A percentile compares a stretch with the other conserved stretches of the same genome.
Evolutionary conservation across 2,797 vertebrate genomes (phyloP).

Genomic region (Myioborus miniatus): DNA sequence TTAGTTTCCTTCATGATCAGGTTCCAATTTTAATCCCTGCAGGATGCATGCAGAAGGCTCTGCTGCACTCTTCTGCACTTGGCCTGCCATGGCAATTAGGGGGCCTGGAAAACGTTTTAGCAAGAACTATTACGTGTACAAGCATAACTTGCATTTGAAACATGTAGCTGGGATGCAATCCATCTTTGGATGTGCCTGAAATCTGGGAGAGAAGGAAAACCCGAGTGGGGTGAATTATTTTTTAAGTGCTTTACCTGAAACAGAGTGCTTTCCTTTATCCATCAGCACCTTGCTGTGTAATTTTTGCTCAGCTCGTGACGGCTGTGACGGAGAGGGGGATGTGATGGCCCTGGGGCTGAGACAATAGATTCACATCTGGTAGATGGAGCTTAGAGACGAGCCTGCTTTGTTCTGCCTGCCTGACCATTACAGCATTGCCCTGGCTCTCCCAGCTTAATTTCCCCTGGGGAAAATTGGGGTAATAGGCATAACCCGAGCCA

Average conservation of each 20-base stretch:
- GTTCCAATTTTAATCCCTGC: not conserved
- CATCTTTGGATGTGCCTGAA: not conserved
- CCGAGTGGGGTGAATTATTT: not conserved
- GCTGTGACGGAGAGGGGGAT: not conserved
- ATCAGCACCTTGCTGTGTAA: not conserved
- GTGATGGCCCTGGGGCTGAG: not conserved
- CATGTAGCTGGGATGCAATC: not conserved
- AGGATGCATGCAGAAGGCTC: not conserved
- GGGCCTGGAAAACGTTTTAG: not conserved
- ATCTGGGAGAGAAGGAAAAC: not conserved
- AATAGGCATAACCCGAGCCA: not conserved
- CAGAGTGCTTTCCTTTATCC: not conserved
- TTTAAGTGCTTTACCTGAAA: not conserved
- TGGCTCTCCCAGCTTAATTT: not conserved
- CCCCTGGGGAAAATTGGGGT: not conserved
- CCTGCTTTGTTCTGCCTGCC: conserved; percentile 51
- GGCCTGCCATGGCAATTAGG: not conserved
- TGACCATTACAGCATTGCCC: not conserved
- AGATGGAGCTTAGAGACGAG: conserved; percentile 3
- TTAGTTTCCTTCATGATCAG: not conserved
- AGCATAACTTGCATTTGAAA: not conserved
- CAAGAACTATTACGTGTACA: not conserved
- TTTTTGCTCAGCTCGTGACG: not conserved
- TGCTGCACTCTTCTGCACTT: not conserved
- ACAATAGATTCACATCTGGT: conserved; percentile 58